Base-by-base conservation (phyloP, 2,888 invertebrate genomes). In the Euspilapteryx auroguttella region DNA sequence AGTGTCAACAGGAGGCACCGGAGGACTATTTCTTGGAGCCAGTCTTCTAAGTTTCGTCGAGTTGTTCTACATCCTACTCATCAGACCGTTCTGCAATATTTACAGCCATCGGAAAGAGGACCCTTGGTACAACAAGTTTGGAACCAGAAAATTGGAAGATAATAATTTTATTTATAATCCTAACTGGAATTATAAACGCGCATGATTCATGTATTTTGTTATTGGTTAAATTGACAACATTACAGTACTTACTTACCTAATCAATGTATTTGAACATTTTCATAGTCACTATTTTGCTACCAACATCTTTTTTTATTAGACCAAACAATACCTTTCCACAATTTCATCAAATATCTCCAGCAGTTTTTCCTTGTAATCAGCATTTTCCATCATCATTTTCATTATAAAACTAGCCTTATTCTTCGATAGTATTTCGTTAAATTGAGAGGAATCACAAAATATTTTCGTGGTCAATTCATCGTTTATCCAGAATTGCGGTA, bases 1-100 rank as follows among this genome's bases (percentile, higher is more conserved):
- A 83, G 84, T 84, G 13, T 83, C 83, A 1, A 81, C 84, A 30
- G 84, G 84, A 1, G 83, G 84, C 25, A 82, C 83, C 0, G 79
- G 82, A 1, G 83, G 82, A 0, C 52, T 85, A 1, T 84, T 84
- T 41, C 73, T 83, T 9, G 84, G 84, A 6, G 83, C 82, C 1
- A 84, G 84, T 39, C 52, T 84, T n/a, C 58, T 85, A 0, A 84
- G 83, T 40, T 81, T 84, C 38, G 80, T 82, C 8, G 84, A 85
- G 42, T 56, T 84, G 4, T 41, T 83, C 14, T 84, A 83, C 45
- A 83, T 81, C 35, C 49, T 82, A 12, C 63, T 59, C 35, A 59
- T 55, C 41, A 69, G 51, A 41, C 73, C 75, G 2, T 68, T 73
- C 36, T 73, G 63, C 36, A 66, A 71, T 31, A 59, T 73, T 31